Evolutionary conservation across 2,888 invertebrate genomes (phyloP).

Genomic region (Eumacrocentrus americanus): DNA sequence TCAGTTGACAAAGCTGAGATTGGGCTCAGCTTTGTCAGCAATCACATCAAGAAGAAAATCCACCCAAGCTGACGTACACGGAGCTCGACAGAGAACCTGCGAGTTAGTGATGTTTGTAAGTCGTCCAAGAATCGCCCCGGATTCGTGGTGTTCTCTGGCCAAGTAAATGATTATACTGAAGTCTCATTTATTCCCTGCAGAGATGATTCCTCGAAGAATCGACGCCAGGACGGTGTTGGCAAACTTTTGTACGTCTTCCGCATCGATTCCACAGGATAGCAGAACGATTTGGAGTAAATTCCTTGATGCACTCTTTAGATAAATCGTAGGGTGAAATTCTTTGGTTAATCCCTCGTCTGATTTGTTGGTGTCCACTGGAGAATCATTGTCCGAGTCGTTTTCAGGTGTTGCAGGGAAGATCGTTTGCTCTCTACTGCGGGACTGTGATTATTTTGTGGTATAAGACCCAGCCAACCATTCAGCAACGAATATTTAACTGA

Average conservation of each 20-base stretch:
- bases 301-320: conserved; percentile 71
- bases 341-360: conserved; percentile 62
- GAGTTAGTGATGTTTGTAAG: conserved; percentile 72
- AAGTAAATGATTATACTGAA: conserved; percentile 49
- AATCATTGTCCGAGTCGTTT: conserved; percentile 70
- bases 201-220: conserved; percentile 63
- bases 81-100: conserved; percentile 69
- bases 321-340: conserved; percentile 73
- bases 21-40: conserved; percentile 51
- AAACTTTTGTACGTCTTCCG: conserved; percentile 67
- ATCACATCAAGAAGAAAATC: conserved; percentile 70
- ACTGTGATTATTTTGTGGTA: conserved; percentile 57
- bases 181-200: conserved; percentile 60
- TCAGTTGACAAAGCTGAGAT: too few species aligned
- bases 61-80: conserved; percentile 76
- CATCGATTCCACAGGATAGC: conserved; percentile 72
- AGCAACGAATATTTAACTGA: conserved; percentile 78
- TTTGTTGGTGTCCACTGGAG: conserved; percentile 49
- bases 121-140: conserved; percentile 78
- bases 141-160: conserved; percentile 64
- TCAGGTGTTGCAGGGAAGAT: conserved; percentile 83
- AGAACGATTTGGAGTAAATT: conserved; percentile 71
- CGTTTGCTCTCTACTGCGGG: conserved; percentile 91
- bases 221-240: conserved; percentile 65
- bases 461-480: conserved; percentile 77